Percentiles rank a stretch among this genome's conserved stretches.
phyloP scores from a whole-genome alignment of 2,888 invertebrate genomes.

The Celastrina argiolus region DNA sequence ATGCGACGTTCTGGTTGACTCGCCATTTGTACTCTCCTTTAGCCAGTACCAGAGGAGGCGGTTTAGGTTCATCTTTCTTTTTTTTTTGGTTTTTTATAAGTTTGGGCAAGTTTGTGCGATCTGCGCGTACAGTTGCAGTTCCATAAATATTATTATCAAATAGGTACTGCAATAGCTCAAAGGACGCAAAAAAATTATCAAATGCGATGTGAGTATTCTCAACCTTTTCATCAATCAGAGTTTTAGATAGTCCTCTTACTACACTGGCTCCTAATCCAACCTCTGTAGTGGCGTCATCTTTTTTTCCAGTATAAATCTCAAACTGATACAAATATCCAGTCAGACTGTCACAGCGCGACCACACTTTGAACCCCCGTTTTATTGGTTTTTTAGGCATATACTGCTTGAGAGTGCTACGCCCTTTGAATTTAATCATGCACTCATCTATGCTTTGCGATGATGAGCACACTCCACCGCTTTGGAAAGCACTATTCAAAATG shows the following conservation, averaged over 20 bases:
- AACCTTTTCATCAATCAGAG: constrained; percentile 10
- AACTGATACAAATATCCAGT: neutral
- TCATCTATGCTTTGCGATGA: neutral
- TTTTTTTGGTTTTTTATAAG: constrained; percentile 23
- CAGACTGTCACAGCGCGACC: neutral
- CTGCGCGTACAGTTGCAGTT: constrained; percentile 18
- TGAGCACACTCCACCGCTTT: neutral
- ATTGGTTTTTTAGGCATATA: neutral
- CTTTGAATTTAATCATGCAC: neutral
- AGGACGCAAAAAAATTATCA: constrained; percentile 21
- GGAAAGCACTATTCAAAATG: neutral
- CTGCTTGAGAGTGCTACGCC: neutral
- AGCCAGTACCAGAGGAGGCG: too few species aligned
- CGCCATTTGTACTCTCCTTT: constrained; percentile 31
- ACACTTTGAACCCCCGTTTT: constrained; percentile 3
- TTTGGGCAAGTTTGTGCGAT: constrained; percentile 26
- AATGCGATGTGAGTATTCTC: constrained; percentile 17
- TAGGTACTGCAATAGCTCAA: constrained; percentile 17
- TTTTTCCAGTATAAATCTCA: neutral
- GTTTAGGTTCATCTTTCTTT: constrained; percentile 23
- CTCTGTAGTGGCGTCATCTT: neutral
- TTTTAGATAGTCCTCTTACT: neutral
- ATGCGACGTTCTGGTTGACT: constrained; percentile 27
- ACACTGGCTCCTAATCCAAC: neutral
- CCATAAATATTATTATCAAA: constrained; percentile 19